A percentile compares a stretch with the other conserved stretches of the same genome.
These are phyloP conservation scores for Borostomias antarcticus DNA, from an alignment of 2,797 vertebrate species.

Conservation along the genomic window DNA sequence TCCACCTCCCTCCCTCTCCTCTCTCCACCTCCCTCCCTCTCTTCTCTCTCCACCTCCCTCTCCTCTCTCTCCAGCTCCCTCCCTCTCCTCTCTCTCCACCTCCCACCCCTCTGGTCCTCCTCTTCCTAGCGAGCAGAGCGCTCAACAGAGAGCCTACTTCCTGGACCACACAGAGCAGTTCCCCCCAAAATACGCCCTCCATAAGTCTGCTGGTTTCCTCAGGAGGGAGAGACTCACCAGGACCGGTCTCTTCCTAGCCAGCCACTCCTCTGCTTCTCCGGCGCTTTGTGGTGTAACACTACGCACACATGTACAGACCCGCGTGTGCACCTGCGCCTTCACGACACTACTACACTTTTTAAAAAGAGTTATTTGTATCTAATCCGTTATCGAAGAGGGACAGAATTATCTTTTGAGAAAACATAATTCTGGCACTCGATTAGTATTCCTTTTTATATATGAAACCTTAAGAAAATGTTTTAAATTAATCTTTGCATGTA, in stretches of 20 bases:
- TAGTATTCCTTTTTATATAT: conserved; percentile 78
- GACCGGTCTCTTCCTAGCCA: conserved; percentile 35
- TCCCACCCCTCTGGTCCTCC: too few species aligned
- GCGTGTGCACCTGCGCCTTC: conserved; percentile 59
- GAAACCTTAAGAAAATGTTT: conserved; percentile 66
- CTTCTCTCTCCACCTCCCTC: conserved; percentile 39
- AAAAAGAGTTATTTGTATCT: conserved; percentile 67
- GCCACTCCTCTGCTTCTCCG: too few species aligned
- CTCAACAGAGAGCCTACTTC: too few species aligned
- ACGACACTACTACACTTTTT: conserved; percentile 69
- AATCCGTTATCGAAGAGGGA: conserved; percentile 67
- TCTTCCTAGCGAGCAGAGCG: too few species aligned
- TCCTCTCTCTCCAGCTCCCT: conserved; percentile 27
- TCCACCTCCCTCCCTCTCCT: not conserved
- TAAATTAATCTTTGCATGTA: conserved; percentile 81
- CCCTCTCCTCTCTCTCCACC: conserved; percentile 34
- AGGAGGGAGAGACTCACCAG: conserved; percentile 55
- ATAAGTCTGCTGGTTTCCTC: too few species aligned
- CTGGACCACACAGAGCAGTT: too few species aligned
- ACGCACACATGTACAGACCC: conserved; percentile 60
- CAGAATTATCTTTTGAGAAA: conserved; percentile 48
- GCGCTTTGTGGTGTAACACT: conserved; percentile 63
- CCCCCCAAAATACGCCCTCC: too few species aligned
- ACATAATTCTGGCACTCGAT: conserved; percentile 59
- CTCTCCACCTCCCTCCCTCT: conserved; percentile 4